A percentile compares a stretch with the other conserved stretches of the same genome.
Conservation (phyloP, 2,888 invertebrate species). For the Iselma pallidipennis region DNA sequence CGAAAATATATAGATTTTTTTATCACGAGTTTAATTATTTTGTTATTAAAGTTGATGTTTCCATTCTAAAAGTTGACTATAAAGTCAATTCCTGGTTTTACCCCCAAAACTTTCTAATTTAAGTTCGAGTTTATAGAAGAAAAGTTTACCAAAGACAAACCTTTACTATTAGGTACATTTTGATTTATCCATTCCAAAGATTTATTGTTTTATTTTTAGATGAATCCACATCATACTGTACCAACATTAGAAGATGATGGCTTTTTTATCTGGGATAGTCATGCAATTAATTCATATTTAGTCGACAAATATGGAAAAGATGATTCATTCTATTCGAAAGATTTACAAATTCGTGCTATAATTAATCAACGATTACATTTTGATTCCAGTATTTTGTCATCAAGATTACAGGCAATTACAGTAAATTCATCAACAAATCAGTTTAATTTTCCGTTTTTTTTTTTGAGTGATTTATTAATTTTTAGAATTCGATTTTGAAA, state of each 20-base stretch:
- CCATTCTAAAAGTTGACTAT: neutral
- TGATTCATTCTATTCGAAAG: slow-evolving; percentile 62
- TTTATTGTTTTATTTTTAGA: too few relatives aligned
- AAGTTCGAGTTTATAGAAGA: too few relatives aligned
- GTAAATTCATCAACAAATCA: slow-evolving; percentile 7
- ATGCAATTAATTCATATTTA: slow-evolving; percentile 60
- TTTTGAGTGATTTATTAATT: neutral
- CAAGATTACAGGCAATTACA: slow-evolving; percentile 5
- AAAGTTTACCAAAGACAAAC: too few relatives aligned
- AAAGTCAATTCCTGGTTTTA: too few relatives aligned
- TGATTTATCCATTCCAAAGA: too few relatives aligned
- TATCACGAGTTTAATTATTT: neutral
- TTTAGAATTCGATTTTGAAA: slow-evolving; percentile 41
- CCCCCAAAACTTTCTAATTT: neutral
- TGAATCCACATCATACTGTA: slow-evolving; percentile 63
- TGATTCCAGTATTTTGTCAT: too few relatives aligned
- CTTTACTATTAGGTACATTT: too few relatives aligned
- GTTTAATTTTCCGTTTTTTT: neutral
- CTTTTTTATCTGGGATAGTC: slow-evolving; percentile 58
- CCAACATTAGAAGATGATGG: slow-evolving; percentile 63
- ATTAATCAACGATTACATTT: slow-evolving; percentile 62
- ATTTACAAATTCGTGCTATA: slow-evolving; percentile 58
- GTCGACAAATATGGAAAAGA: slow-evolving; percentile 60
- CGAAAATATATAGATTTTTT: neutral
- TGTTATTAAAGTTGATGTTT: neutral